Evolutionary conservation across 1,140 invertebrate species (phyloP).

Genomic region (Anoplolepis gracilipes): DNA sequence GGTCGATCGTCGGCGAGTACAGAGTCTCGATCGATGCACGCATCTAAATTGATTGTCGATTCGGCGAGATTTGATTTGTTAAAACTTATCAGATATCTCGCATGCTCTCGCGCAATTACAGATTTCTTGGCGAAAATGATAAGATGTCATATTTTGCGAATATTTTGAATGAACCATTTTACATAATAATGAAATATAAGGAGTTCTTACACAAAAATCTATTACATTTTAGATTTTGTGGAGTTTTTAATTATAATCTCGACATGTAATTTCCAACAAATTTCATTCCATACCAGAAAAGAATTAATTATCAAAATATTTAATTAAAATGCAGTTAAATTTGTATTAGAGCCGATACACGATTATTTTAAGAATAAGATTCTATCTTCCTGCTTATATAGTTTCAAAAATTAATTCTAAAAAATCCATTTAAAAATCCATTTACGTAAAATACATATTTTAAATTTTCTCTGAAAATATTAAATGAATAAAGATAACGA

Average conservation of each 20-base stretch:
- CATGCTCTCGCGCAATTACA: not conserved
- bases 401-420: not conserved
- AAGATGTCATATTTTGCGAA: not conserved
- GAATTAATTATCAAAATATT: not conserved
- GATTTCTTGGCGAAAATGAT: not conserved
- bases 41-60: constrained; percentile 41
- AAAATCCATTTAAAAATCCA: not conserved
- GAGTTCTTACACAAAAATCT: not conserved
- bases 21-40: constrained; percentile 11
- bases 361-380: not conserved
- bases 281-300: not conserved
- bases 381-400: not conserved
- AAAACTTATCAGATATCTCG: not conserved
- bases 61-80: constrained; percentile 9
- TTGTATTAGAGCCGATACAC: not conserved
- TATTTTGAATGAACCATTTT: not conserved
- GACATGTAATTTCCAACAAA: not conserved
- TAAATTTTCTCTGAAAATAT: not conserved
- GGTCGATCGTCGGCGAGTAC: constrained; percentile 47
- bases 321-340: not conserved
- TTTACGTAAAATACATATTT: not conserved
- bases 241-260: not conserved
- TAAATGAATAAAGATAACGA: not conserved
- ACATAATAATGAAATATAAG: not conserved
- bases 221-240: not conserved